Conservation (phyloP, 2,797 vertebrate genomes). For the Sebastes vulpes region DNA sequence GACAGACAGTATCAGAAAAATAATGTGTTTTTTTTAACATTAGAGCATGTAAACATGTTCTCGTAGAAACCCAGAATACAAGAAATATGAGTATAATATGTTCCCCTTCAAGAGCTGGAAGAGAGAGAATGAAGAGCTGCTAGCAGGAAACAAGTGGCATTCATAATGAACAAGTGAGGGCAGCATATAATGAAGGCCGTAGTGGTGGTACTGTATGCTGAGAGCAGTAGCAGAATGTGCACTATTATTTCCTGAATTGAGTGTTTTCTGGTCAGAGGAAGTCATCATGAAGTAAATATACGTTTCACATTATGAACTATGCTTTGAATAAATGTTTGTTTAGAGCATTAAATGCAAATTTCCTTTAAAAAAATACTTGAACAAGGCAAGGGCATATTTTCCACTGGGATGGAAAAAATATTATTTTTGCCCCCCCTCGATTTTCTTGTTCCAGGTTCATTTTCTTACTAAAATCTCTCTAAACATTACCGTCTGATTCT, state of each 20-base stretch:
- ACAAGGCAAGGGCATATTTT: background rate
- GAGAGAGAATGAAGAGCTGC: constrained; percentile 3
- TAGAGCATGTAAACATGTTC: background rate
- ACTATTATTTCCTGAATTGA: background rate
- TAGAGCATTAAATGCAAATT: background rate
- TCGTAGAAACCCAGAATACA: background rate
- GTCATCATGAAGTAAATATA: background rate
- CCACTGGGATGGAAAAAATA: background rate
- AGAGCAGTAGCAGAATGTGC: background rate
- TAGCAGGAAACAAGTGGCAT: background rate
- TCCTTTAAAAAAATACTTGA: background rate
- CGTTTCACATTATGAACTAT: background rate
- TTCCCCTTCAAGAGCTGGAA: background rate
- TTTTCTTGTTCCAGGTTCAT: background rate
- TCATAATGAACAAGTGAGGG: background rate
- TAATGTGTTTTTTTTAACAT: background rate
- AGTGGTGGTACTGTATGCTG: background rate
- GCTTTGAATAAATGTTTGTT: background rate
- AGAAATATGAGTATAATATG: background rate
- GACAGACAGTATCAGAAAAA: too few species aligned
- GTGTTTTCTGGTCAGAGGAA: background rate
- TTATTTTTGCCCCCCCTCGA: background rate
- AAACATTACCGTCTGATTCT: background rate
- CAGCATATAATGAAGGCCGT: background rate
- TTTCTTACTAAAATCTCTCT: background rate